These are phyloP conservation scores for Graptemys geographica DNA, from an alignment of 2,797 vertebrate species.

Conservation along the genomic window DNA sequence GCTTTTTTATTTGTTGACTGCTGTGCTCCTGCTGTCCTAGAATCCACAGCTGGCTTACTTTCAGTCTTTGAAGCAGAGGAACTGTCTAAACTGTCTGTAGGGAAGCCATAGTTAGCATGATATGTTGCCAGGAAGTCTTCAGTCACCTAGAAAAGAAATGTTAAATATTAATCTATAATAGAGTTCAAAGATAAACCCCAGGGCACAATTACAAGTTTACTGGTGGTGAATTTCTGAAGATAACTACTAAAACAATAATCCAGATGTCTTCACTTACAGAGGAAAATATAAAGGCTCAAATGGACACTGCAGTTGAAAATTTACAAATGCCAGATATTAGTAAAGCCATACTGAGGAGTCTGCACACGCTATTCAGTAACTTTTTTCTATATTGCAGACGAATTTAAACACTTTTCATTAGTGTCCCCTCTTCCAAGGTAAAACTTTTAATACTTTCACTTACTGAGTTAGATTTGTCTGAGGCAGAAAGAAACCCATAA, in stretches of 20 bases:
- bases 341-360: background rate
- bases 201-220: background rate
- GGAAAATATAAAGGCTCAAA: background rate
- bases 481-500: background rate
- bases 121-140: slow-evolving; percentile 96
- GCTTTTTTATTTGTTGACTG: slow-evolving; percentile 61
- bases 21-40: slow-evolving; percentile 66
- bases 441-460: background rate
- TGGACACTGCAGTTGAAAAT: background rate
- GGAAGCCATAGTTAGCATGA: slow-evolving; percentile 95
- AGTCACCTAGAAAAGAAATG: slow-evolving; percentile 85
- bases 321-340: fast-evolving
- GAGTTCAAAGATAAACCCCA: background rate
- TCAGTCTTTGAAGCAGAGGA: slow-evolving; percentile 72
- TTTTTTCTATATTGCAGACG: background rate
- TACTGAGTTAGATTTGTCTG: background rate
- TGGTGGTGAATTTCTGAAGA: background rate
- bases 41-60: slow-evolving; percentile 36
- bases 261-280: background rate
- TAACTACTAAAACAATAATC: background rate
- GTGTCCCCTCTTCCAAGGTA: background rate
- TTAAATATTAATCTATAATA: background rate
- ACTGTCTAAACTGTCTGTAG: slow-evolving; percentile 79
- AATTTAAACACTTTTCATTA: background rate
- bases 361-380: background rate